Base-by-base conservation (phyloP, 2,113 vertebrate genomes). In the Phrynosoma blainvillii region DNA sequence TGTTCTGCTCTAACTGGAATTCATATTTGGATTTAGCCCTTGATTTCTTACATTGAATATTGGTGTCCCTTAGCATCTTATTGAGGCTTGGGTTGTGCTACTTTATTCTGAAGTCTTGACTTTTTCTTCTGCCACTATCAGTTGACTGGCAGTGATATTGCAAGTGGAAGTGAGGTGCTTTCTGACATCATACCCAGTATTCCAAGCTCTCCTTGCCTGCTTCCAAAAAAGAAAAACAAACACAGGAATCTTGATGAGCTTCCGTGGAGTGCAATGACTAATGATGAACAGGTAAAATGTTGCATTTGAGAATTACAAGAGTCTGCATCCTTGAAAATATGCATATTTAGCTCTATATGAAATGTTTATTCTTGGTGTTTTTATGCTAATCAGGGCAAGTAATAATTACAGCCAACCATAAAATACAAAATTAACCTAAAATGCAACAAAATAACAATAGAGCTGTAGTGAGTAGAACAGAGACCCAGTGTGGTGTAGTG, bases 231-330 rank as follows among this genome's bases (percentile, higher is more conserved):
- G 95, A 99, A 98, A 96, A 97, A 97, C 79, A 99, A 99, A 90
- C 98, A 99, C 56, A 96, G 96, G 87, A 99, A 99, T 96, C 96
- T 99, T 85, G 99, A 99, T 93, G 99, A 99, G 88, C 97, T 99
- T 85, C 98, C 98, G 18, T 99, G 99, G 99, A 99, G 98, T 81
- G 98, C 98, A 11, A 99, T 99, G 99, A 99, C 98, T 88, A 99
- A 99, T 21, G 98, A 99, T 91, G 99, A 99, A 84, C 99, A 99
- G 96, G 99, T 98, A 95, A 92, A 77, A 79, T 12, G 90, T 62
- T 54, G 59, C 87, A 13, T 87, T 20, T 89, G 27, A 20, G 11
- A 79, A 40, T 82, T 13, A 0, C 12, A 21, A 6, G 18, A 56
- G 36, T 4, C 79, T 42, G 5, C 36, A 36, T 59, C n/a, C 21